Percentiles rank a stretch among this genome's conserved stretches.
phyloP scores from a whole-genome alignment of 2,888 invertebrate genomes.

The Lycocerus yunnanus region DNA sequence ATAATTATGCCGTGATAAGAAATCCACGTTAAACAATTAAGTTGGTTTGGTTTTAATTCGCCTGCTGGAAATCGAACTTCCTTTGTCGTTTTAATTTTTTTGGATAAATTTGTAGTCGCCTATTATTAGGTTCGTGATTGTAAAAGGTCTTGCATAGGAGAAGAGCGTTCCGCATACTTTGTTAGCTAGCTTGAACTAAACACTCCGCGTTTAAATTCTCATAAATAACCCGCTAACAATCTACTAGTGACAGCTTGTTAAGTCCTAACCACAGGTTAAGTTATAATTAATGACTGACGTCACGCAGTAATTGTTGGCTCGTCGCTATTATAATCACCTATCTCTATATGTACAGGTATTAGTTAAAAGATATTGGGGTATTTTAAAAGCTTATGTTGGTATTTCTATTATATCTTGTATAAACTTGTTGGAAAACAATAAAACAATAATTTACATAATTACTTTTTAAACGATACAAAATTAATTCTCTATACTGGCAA shows the following conservation, averaged over 20 bases:
- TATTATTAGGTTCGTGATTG: not conserved
- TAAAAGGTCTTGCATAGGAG: not conserved
- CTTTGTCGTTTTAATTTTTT: no score
- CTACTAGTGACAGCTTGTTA: conserved; percentile 60
- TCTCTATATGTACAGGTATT: conserved; percentile 48
- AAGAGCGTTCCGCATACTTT: conserved; percentile 30
- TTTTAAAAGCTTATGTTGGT: conserved; percentile 50
- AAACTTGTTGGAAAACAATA: conserved; percentile 1
- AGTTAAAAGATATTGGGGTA: conserved; percentile 53
- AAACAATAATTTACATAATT: conserved; percentile 5
- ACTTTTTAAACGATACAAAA: not conserved
- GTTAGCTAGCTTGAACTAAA: conserved; percentile 39
- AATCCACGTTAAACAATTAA: no score
- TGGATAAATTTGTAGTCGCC: not conserved
- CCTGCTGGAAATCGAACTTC: no score
- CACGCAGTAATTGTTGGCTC: conserved; percentile 57
- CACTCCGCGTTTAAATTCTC: conserved; percentile 57
- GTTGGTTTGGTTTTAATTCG: no score
- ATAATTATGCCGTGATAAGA: no score
- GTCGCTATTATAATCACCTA: conserved; percentile 48
- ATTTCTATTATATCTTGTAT: conserved; percentile 17
- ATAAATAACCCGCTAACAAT: conserved; percentile 60
- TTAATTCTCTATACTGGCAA: not conserved
- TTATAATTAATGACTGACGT: conserved; percentile 60
- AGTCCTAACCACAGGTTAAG: conserved; percentile 60